phyloP scores from a whole-genome alignment of 2,888 invertebrate species.

The Cybosia mesomella region DNA sequence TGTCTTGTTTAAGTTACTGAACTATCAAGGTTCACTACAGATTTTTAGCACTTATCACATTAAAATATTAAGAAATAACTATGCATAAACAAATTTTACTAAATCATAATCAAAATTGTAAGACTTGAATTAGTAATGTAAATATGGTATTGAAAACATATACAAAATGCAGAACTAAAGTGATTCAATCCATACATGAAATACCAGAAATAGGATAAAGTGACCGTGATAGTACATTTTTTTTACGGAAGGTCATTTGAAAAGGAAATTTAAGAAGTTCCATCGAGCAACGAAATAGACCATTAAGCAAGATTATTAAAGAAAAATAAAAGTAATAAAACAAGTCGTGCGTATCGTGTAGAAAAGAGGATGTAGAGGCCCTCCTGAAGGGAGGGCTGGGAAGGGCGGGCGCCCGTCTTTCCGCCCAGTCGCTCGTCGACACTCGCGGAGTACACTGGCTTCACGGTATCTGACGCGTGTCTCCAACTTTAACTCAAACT shows the following conservation, averaged over 20 bases:
- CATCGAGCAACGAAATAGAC: slow-evolving; percentile 76
- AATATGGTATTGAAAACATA: too few species aligned
- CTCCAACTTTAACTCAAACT: slow-evolving; percentile 54
- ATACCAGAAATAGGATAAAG: slow-evolving; percentile 27
- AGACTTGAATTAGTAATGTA: too few species aligned
- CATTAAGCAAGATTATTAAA: slow-evolving; percentile 83
- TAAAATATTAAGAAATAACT: background rate
- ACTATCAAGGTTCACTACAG: too few species aligned
- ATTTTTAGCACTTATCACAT: too few species aligned
- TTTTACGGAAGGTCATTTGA: slow-evolving; percentile 56
- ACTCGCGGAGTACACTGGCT: slow-evolving; percentile 47
- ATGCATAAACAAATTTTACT: background rate
- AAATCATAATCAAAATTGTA: background rate
- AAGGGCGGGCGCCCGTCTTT: slow-evolving; percentile 60
- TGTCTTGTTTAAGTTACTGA: too few species aligned
- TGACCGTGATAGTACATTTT: slow-evolving; percentile 29
- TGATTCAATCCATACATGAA: slow-evolving; percentile 22
- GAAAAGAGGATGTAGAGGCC: slow-evolving; percentile 64
- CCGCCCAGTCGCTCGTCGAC: slow-evolving; percentile 70
- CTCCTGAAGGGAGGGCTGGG: slow-evolving; percentile 61
- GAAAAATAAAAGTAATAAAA: slow-evolving; percentile 84
- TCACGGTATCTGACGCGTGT: slow-evolving; percentile 22
- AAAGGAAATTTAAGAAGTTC: slow-evolving; percentile 74
- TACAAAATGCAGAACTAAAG: slow-evolving; percentile 13
- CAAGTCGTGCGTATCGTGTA: slow-evolving; percentile 77